Evolutionary conservation across 2,888 invertebrate genomes (phyloP), one percentile per base, ranked within the genome.

Genomic region (Fragum sueziense): DNA sequence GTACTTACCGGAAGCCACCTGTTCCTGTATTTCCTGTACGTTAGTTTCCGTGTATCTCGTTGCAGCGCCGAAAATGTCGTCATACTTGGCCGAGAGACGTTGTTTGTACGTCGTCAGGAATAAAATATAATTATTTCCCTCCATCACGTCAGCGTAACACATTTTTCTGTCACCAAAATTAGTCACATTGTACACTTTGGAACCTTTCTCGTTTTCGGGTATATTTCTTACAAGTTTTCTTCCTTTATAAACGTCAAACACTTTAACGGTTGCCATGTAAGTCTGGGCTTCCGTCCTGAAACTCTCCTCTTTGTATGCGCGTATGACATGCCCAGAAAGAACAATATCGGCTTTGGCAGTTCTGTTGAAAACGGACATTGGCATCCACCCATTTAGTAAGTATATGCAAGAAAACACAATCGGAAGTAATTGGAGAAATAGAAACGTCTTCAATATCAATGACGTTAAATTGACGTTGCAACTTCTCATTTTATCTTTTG

Each of bases 41-140:
- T 87, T 90, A 1, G 85, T 84, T 31, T 86, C 83, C 0, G 88
- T 88, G 73, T 85, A 89, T 37, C 88, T 86, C 3, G 88, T 86
- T 0, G 88, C 88, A 2, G 92, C 92, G 14, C 92, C 92, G 75
- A 92, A 92, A 27, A 92, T 88, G 79, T 93, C 93, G 77, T 93
- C 92, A 81, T 92, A 92, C 79, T 91, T 91, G 6, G 91, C 93
- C 0, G 92, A 91, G 37, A 93, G 80, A 34, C 90, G 83, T 17
- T 86, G 87, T 61, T 90, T 86, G 70, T 87, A 91, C 4, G 88
- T 83, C 17, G 91, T 91, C 74, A 92, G 74, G 74, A 93, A 93
- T 6, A 93, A 79, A n/a, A 92, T 86, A 80, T 92, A 92, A 4
- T 82, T 86, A 70, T 89, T 86, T 6, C 90, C 91, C 6, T 82